phyloP scores from a whole-genome alignment of 2,888 invertebrate genomes.

The Oscheius onirici region DNA sequence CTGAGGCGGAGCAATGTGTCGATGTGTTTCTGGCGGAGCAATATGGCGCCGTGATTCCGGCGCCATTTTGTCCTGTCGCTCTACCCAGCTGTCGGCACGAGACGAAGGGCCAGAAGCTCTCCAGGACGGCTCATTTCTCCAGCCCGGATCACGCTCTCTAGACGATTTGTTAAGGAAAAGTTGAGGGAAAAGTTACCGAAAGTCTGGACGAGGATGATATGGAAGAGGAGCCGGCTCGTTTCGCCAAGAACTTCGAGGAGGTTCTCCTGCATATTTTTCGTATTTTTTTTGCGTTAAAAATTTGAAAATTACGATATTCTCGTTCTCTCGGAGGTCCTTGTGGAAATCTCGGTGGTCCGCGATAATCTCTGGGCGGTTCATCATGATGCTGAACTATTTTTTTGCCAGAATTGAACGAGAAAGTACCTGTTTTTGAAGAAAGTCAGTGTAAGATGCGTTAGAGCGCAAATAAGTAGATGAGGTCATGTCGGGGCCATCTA shows the following conservation, averaged over 20 bases:
- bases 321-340: neutral
- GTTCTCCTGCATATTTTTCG: neutral
- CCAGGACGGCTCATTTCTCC: slow-evolving; percentile 2
- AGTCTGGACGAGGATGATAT: neutral
- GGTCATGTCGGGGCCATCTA: neutral
- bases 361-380: neutral
- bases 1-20: neutral
- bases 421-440: slow-evolving; percentile 19
- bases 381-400: neutral
- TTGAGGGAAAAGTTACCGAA: neutral
- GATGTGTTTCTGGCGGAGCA: neutral
- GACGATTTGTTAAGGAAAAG: neutral
- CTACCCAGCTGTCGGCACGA: slow-evolving; percentile 1
- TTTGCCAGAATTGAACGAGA: neutral
- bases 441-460: slow-evolving; percentile 7
- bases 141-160: neutral
- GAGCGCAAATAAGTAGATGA: slow-evolving; percentile 5
- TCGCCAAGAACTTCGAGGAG: neutral
- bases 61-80: neutral
- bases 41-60: too few relatives aligned
- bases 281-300: neutral
- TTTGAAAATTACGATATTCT: too few relatives aligned
- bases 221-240: neutral
- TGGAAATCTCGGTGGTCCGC: neutral
- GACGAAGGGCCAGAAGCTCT: neutral